Base-by-base conservation (phyloP, 2,797 vertebrate species). In the Babyrousa celebensis region DNA sequence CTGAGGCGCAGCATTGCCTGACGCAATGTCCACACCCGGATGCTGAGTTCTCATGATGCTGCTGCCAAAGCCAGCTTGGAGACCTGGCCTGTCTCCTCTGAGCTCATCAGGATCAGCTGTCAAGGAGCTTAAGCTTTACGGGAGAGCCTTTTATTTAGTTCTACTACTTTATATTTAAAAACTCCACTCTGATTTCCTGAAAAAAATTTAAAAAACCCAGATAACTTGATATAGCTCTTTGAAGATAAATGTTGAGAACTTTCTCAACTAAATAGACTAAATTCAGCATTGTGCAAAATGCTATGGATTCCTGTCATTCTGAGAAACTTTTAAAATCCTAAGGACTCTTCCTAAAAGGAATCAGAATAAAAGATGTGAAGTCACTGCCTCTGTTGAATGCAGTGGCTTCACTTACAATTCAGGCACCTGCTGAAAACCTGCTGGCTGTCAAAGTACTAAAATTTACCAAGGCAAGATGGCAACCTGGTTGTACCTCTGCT, bases 1-100 rank as follows among this genome's bases (percentile, higher is more conserved):
- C 9, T 5, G 71, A 0, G 1, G 6, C 12, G 3, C 23, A 25
- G 17, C 15, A 1, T 2, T 3, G 14, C 17, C 12, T 17, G 29
- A 27, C 1, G 40, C 52, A 21, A 56, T 2, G 3, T 65, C 71
- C 18, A n/a, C 20, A 2, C 43, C 5, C 32, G 0, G 23, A 10
- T 40, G 86, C 9, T 52, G n/a, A 63, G 21, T 36, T 75, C 40
- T 92, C n/a, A 1, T 1, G 36, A 48, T 15, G 32, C 23, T 54
- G 20, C 52, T 36, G 7, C 29, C 56, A 36, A 29, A 11, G 27
- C 7, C 27, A 29, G 56, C 23, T 0, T 9, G 20, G 43, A 2
- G 14, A 17, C 56, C 63, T 65, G 20, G 58, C 74, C 54, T 70
- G 27, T 77, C 58, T 62, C 63, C 27, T 36, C 43, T 12, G 74